Conservation (phyloP, 2,113 vertebrate species). For the Toxotes jaculatrix region DNA sequence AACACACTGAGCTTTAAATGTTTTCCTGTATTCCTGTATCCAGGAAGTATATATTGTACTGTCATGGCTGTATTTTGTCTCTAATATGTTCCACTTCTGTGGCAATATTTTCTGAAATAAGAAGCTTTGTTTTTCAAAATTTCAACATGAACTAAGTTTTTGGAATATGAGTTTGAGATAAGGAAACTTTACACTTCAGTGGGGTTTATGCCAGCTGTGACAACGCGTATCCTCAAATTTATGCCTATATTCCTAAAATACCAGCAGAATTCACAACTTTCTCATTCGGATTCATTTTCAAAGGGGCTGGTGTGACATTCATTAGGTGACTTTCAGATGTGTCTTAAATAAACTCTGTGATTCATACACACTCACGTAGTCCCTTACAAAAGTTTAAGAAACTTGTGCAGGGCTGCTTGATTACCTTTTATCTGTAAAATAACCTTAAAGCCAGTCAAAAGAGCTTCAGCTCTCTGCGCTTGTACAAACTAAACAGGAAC, state of each 20-base stretch:
- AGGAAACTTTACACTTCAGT: constrained; percentile 14
- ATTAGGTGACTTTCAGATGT: constrained; percentile 60
- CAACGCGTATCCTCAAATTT: constrained; percentile 18
- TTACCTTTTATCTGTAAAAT: constrained; percentile 45
- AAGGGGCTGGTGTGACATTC: constrained; percentile 60
- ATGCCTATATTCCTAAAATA: constrained; percentile 52
- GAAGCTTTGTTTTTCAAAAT: constrained; percentile 16
- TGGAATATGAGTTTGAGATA: constrained; percentile 28
- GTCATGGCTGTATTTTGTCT: not conserved
- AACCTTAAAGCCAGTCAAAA: constrained; percentile 39
- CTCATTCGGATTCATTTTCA: constrained; percentile 45
- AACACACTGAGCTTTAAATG: not conserved
- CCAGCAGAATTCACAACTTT: constrained; percentile 32
- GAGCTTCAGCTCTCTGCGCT: constrained; percentile 15
- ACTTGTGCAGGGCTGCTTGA: constrained; percentile 15
- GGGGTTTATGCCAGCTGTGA: constrained; percentile 34
- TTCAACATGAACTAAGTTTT: constrained; percentile 26
- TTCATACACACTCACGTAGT: not conserved
- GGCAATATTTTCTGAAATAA: not conserved
- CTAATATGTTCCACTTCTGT: not conserved
- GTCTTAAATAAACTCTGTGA: constrained; percentile 46
- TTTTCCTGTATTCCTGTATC: not conserved
- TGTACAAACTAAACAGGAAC: constrained; percentile 25
- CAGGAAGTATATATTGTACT: not conserved
- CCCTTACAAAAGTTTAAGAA: constrained; percentile 22